phyloP scores from a whole-genome alignment of 2,113 vertebrate species.

The Elephantulus edwardii region DNA sequence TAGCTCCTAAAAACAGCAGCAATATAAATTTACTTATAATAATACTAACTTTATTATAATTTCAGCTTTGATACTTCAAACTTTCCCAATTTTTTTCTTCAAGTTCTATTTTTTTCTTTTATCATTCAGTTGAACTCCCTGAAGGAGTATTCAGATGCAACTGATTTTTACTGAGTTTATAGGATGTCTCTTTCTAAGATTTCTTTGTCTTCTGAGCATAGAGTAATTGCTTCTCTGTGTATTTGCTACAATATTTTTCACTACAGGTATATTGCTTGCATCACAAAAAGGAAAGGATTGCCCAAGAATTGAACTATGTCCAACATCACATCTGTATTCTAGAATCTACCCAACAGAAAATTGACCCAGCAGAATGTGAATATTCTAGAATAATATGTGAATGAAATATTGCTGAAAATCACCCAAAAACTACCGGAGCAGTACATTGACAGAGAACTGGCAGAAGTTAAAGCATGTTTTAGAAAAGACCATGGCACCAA shows the following conservation, averaged over 20 bases:
- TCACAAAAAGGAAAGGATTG: not conserved
- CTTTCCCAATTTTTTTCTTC: constrained; percentile 27
- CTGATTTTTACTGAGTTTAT: not conserved
- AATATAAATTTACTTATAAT: not conserved
- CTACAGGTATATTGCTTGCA: not conserved
- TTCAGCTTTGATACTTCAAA: not conserved
- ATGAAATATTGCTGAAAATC: too few relatives aligned
- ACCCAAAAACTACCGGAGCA: too few relatives aligned
- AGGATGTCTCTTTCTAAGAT: not conserved
- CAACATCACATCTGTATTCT: not conserved
- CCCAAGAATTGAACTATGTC: not conserved
- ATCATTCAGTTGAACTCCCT: not conserved
- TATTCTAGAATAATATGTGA: too few relatives aligned
- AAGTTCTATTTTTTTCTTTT: not conserved
- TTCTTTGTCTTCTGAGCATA: not conserved
- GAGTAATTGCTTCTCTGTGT: not conserved
- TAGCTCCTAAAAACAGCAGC: too few relatives aligned
- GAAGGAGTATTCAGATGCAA: constrained; percentile 3
- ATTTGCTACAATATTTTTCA: not conserved
- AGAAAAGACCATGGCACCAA: too few relatives aligned
- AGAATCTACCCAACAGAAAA: not conserved
- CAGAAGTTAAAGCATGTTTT: too few relatives aligned
- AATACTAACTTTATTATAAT: not conserved
- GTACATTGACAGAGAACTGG: too few relatives aligned
- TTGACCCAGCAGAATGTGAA: too few relatives aligned